Percentiles rank a stretch among this genome's conserved stretches.
Conservation (phyloP, 2,888 invertebrate species). For the Antheraea assamensis region DNA sequence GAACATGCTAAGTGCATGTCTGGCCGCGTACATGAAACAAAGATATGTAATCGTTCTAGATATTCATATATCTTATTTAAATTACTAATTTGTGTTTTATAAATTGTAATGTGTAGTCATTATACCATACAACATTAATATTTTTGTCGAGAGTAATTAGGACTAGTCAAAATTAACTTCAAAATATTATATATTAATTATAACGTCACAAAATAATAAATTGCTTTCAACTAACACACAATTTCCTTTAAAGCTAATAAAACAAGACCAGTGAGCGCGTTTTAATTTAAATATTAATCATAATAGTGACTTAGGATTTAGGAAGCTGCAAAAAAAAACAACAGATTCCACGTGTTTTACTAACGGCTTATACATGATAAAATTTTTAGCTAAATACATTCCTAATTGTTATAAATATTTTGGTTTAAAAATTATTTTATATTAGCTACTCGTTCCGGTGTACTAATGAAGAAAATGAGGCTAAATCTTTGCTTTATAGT, state of each 20-base stretch:
- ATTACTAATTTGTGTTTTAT: background rate
- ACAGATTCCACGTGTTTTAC: too few relatives aligned
- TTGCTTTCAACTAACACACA: background rate
- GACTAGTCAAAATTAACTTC: background rate
- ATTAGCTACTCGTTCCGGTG: too few relatives aligned
- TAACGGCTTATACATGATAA: too few relatives aligned
- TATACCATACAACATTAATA: background rate
- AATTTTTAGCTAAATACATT: too few relatives aligned
- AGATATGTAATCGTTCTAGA: constrained; percentile 30
- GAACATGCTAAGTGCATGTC: constrained; percentile 78
- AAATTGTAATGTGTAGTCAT: too few relatives aligned
- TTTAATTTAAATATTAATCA: background rate
- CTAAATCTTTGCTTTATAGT: too few relatives aligned
- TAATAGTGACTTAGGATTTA: background rate
- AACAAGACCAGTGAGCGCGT: background rate
- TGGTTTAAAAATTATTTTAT: too few relatives aligned
- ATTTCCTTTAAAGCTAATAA: background rate
- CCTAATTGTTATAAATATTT: too few relatives aligned
- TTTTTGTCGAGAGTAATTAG: background rate
- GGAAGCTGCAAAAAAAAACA: background rate
- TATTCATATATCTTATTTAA: constrained; percentile 21
- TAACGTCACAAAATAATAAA: background rate
- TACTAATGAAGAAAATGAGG: too few relatives aligned
- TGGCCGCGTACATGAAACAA: constrained; percentile 45
- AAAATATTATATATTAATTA: background rate